These are phyloP conservation scores for Lissocephala sabroskyi DNA, from an alignment of 2,888 invertebrate species.

Conservation along the genomic window DNA sequence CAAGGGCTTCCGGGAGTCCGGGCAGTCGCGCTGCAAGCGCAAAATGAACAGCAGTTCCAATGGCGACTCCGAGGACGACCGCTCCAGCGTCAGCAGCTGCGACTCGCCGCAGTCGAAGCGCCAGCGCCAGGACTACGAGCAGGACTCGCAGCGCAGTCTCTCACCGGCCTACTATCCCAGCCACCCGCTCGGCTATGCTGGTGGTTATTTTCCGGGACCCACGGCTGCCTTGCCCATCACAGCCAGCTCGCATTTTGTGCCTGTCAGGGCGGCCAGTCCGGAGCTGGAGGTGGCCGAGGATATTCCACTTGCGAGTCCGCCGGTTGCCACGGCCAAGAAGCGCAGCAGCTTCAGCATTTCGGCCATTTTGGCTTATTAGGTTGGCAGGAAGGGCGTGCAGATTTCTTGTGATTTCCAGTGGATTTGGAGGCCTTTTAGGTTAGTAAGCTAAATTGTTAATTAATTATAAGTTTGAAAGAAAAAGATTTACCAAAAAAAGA, in stretches of 20 bases:
- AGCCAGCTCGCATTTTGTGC: slow-evolving; percentile 14
- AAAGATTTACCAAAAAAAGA: slow-evolving; percentile 4
- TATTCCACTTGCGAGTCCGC: slow-evolving; percentile 2
- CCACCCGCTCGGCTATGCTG: slow-evolving; percentile 10
- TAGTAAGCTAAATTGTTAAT: slow-evolving; percentile 36
- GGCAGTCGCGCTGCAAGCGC: slow-evolving; percentile 82
- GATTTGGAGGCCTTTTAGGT: slow-evolving; percentile 23
- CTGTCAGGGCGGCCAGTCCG: slow-evolving; percentile 15
- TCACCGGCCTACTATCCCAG: slow-evolving; percentile 39
- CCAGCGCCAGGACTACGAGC: slow-evolving; percentile 64
- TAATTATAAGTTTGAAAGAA: slow-evolving; percentile 24
- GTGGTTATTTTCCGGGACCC: slow-evolving; percentile 25
- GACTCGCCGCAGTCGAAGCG: slow-evolving; percentile 60
- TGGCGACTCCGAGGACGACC: slow-evolving; percentile 57
- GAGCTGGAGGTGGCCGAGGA: not conserved
- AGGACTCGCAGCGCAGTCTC: slow-evolving; percentile 50
- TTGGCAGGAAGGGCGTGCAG: no score
- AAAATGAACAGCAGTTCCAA: slow-evolving; percentile 73
- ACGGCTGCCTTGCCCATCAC: slow-evolving; percentile 30
- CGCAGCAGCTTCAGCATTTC: slow-evolving; percentile 72
- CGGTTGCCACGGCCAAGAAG: slow-evolving; percentile 38
- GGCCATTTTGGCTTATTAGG: slow-evolving; percentile 68
- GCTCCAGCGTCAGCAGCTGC: slow-evolving; percentile 59
- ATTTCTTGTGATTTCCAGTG: slow-evolving; percentile 46
- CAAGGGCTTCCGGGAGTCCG: slow-evolving; percentile 92